Base-by-base conservation (phyloP, 2,888 invertebrate species). In the Hyposoter didymator region DNA sequence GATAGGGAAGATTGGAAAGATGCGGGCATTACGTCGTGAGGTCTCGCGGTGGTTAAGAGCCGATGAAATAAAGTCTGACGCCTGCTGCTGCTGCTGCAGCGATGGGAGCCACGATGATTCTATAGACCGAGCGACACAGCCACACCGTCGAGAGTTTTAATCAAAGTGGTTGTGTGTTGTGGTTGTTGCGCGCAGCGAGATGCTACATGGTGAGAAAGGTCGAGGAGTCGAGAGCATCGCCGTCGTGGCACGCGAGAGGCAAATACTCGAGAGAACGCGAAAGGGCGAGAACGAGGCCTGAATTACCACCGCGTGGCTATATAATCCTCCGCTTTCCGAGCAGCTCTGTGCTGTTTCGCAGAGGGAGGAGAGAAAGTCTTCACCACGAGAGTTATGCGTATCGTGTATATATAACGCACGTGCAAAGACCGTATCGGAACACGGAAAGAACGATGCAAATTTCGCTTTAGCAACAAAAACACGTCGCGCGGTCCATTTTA, bases 171-270 rank as follows among this genome's bases (percentile, higher is more conserved):
- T 22, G 74, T 66, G 32, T 55, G 75, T 59, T 52, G 74, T 66
- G 32, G 64, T 55, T 32, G 45, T 49, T 62, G 62, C 55, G 62
- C 55, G 43, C 67, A 59, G 49, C 35, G 75, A 69, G 84, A 84
- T 81, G 73, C 45, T 78, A 67, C 49, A 78, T 74, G 85, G 85
- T 85, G 83, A 84, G 85, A 85, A 85, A 84, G 84, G 84, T 84
- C 86, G 82, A 84, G 52, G 84, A 86, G 86, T 84, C 84, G 84
- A 84, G 82, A 84, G 86, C 72, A 79, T 73, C 69, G 78, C 59
- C 17, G 66, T n/a, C 49, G 39, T 10, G 86, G 84, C 86, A 82
- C 84, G 86, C 86, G 86, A 85, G 84, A 85, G 81, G 79, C 67
- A 76, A 73, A 84, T 67, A 84, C 62, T 47, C 43, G 78, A 47